Percentiles rank a stretch among this genome's conserved stretches.
Evolutionary conservation across 2,113 vertebrate genomes (phyloP).

Genomic region (Varanus komodoensis): DNA sequence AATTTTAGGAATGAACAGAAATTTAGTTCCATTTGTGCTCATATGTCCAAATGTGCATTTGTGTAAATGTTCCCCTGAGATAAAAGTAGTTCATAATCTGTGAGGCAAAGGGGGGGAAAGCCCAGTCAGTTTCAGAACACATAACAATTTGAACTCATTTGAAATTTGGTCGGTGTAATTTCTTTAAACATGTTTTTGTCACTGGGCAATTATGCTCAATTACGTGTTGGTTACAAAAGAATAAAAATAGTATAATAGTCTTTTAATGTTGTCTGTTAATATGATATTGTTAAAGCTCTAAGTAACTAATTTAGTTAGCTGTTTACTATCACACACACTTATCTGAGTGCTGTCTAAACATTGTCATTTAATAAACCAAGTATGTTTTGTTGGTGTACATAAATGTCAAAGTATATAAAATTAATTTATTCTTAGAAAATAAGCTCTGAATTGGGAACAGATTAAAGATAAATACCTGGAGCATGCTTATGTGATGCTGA

Average conservation of each 20-base stretch:
- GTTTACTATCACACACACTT: conserved; percentile 65
- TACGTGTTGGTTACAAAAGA: background rate
- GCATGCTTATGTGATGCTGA: conserved; percentile 67
- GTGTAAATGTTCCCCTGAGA: too few species aligned
- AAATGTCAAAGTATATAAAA: conserved; percentile 72
- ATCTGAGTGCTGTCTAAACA: conserved; percentile 60
- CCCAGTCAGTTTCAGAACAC: too few species aligned
- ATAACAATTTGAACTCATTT: too few species aligned
- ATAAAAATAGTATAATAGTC: background rate
- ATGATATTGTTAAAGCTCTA: conserved; percentile 48
- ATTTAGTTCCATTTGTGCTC: too few species aligned
- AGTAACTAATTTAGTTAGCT: conserved; percentile 61
- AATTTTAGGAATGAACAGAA: too few species aligned
- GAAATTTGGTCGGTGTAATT: background rate
- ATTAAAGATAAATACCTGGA: conserved; percentile 69
- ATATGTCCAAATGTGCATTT: too few species aligned
- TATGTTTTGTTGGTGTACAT: conserved; percentile 60
- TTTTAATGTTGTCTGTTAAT: conserved; percentile 46
- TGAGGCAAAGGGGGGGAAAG: too few species aligned
- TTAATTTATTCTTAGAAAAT: conserved; percentile 68
- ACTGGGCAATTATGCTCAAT: background rate
- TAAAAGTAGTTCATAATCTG: too few species aligned
- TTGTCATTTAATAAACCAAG: conserved; percentile 70
- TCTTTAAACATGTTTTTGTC: background rate
- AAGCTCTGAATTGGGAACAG: conserved; percentile 58